phyloP scores from a whole-genome alignment of 1,140 invertebrate species.

The Rhagoletis pomonella region DNA sequence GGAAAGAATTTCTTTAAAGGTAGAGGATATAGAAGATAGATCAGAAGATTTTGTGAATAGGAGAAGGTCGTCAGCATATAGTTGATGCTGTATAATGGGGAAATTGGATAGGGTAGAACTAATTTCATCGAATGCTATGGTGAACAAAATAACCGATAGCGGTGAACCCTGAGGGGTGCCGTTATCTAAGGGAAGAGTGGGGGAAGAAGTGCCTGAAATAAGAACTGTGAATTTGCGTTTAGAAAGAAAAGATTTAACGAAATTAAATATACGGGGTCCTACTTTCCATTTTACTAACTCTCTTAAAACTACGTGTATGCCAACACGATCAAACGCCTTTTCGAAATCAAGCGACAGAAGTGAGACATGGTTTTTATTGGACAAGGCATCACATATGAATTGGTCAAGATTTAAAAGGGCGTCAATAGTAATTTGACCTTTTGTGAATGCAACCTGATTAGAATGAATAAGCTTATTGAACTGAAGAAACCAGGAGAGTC shows the following conservation, averaged over 20 bases:
- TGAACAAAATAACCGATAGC: too few relatives aligned
- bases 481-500: too few relatives aligned
- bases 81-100: neutral
- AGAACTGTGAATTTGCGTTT: too few relatives aligned
- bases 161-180: too few relatives aligned
- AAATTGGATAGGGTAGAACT: neutral
- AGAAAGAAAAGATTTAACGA: too few relatives aligned
- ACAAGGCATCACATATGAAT: neutral
- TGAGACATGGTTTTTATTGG: too few relatives aligned
- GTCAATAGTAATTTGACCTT: neutral
- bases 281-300: neutral
- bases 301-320: slow-evolving; percentile 12
- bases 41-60: neutral
- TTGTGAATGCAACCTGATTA: slow-evolving; percentile 16
- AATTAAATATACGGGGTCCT: too few relatives aligned
- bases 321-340: neutral
- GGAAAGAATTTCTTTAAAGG: too few relatives aligned
- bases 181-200: too few relatives aligned
- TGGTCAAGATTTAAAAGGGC: neutral
- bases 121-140: too few relatives aligned
- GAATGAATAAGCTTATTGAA: neutral
- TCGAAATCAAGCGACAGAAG: neutral
- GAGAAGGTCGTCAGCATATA: neutral
- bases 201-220: too few relatives aligned
- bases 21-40: too few relatives aligned